A percentile compares a stretch with the other conserved stretches of the same genome.
Conservation (phyloP, 30 jellyfish, hydroid and myxozoan species). For the Nemopilema nomurai region DNA sequence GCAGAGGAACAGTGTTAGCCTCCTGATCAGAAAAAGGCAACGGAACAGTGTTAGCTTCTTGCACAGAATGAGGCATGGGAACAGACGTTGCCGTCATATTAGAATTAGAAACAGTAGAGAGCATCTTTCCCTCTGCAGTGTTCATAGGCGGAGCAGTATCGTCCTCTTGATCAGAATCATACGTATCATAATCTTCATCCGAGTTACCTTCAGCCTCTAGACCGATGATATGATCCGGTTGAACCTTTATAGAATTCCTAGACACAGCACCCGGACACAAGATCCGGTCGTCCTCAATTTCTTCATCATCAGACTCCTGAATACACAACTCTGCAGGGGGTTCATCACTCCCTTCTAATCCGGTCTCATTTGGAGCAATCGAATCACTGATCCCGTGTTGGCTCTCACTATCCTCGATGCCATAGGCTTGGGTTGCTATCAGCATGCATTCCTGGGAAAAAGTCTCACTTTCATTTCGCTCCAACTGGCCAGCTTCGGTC, state of each 20-base stretch:
- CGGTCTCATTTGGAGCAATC: not conserved
- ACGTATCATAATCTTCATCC: not conserved
- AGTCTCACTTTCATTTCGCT: not conserved
- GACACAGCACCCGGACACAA: not conserved
- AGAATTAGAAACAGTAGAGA: not conserved
- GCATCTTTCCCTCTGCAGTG: not conserved
- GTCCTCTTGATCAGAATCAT: slow-evolving; percentile 5
- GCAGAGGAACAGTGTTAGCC: not conserved
- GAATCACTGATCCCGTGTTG: not conserved
- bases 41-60: slow-evolving; percentile 2
- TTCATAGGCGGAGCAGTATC: not conserved
- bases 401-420: slow-evolving; percentile 11
- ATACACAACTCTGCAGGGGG: not conserved
- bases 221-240: not conserved
- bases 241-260: not conserved
- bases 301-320: not conserved
- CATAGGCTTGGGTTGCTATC: slow-evolving; percentile 36
- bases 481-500: not conserved
- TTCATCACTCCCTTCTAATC: not conserved
- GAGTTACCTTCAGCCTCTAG: not conserved
- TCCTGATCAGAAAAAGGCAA: not conserved
- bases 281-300: not conserved
- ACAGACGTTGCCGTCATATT: not conserved
- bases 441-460: slow-evolving; percentile 19
- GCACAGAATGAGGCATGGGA: not conserved